These are phyloP conservation scores for Beris morrisii DNA, from an alignment of 2,888 invertebrate genomes.

Conservation along the genomic window DNA sequence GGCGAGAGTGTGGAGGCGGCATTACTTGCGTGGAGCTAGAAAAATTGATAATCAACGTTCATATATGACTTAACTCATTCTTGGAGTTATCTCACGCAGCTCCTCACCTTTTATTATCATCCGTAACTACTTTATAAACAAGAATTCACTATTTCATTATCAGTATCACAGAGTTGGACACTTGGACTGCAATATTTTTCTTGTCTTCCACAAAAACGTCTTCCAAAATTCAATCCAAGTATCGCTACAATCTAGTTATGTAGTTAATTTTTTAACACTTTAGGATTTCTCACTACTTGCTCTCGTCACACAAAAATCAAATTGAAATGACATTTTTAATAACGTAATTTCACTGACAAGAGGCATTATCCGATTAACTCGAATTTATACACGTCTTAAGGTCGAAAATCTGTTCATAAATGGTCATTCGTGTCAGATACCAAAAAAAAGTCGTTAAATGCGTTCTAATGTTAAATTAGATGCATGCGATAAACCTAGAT, in stretches of 20 bases:
- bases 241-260: not conserved
- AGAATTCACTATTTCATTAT: too few species aligned
- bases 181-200: too few species aligned
- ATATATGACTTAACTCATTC: too few species aligned
- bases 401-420: slow-evolving; percentile 33
- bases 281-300: not conserved
- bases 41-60: too few species aligned
- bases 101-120: too few species aligned
- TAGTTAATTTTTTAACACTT: slow-evolving; percentile 31
- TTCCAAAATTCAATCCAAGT: too few species aligned
- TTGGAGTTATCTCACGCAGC: too few species aligned
- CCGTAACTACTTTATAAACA: too few species aligned
- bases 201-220: too few species aligned
- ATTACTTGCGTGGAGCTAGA: too few species aligned
- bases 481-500: slow-evolving; percentile 28
- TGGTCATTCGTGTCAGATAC: slow-evolving; percentile 34
- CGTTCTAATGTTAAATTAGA: slow-evolving; percentile 35
- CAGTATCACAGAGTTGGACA: too few species aligned
- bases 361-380: slow-evolving; percentile 38
- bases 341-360: slow-evolving; percentile 37
- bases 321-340: slow-evolving; percentile 38
- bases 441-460: slow-evolving; percentile 30
- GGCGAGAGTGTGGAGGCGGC: too few species aligned
- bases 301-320: slow-evolving; percentile 25
- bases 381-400: slow-evolving; percentile 36